Evolutionary conservation across 2,888 invertebrate genomes (phyloP).

Genomic region (Bimastos eiseni): DNA sequence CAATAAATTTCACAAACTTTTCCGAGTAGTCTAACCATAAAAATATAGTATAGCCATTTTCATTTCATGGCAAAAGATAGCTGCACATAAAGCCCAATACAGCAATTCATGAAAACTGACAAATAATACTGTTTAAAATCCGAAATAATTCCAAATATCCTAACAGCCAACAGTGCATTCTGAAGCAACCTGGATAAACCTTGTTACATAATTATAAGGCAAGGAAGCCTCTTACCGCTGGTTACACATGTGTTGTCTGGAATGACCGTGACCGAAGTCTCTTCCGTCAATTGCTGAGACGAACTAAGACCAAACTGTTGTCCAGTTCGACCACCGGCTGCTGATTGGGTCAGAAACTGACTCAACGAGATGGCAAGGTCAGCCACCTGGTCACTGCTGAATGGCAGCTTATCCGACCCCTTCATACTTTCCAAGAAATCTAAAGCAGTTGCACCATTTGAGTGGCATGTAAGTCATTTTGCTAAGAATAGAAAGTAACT

Average conservation of each 20-base stretch:
- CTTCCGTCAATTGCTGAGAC: neutral
- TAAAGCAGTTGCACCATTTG: neutral
- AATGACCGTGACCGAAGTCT: neutral
- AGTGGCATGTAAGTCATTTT: neutral
- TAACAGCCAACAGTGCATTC: neutral
- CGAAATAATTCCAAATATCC: neutral
- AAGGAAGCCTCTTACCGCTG: neutral
- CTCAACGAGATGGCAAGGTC: constrained; percentile 21
- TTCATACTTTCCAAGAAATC: constrained; percentile 14
- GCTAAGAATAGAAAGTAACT: neutral
- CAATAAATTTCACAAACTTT: neutral
- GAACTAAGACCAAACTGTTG: neutral
- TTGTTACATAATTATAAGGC: neutral
- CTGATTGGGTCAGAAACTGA: constrained; percentile 14
- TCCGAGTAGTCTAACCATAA: neutral
- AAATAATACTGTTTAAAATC: neutral
- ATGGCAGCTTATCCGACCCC: constrained; percentile 13
- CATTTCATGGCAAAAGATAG: neutral
- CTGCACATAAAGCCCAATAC: neutral
- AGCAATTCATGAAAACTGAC: neutral
- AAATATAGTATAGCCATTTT: neutral
- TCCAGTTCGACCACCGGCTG: neutral
- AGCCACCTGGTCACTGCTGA: constrained; percentile 13
- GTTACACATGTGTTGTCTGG: constrained; percentile 14
- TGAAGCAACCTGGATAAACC: neutral